These are phyloP conservation scores for Hecatera dysodea DNA, from an alignment of 2,888 invertebrate species.

Conservation along the genomic window DNA sequence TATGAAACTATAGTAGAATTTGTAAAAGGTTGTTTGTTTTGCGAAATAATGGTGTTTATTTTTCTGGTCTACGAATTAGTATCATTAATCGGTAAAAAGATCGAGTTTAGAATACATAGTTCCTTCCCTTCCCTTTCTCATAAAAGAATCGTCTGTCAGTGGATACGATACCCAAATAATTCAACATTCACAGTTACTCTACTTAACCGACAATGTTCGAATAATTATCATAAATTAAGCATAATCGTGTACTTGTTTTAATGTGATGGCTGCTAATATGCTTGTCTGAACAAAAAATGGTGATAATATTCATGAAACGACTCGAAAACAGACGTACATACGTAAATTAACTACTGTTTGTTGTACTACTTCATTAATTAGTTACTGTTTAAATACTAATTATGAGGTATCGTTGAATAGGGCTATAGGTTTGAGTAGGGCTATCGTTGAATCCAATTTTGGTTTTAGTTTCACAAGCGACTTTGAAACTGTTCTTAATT, in stretches of 20 bases:
- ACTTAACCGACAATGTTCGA: slow-evolving; percentile 72
- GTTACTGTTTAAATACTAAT: slow-evolving; percentile 48
- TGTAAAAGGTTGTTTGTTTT: too few relatives aligned
- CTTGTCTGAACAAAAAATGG: slow-evolving; percentile 65
- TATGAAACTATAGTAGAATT: too few relatives aligned
- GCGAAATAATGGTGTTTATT: too few relatives aligned
- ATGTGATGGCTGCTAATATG: slow-evolving; percentile 76
- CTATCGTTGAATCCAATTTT: not conserved
- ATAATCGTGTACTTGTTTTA: slow-evolving; percentile 76
- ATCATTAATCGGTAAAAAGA: not conserved
- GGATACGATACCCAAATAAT: slow-evolving; percentile 66
- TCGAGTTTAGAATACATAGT: not conserved
- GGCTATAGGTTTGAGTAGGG: slow-evolving; percentile 17
- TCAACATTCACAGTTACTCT: slow-evolving; percentile 74
- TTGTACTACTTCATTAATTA: slow-evolving; percentile 40
- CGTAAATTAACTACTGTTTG: slow-evolving; percentile 43
- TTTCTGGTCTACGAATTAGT: too few relatives aligned
- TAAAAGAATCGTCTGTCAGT: slow-evolving; percentile 33
- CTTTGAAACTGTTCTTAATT: too few relatives aligned
- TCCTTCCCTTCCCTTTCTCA: not conserved
- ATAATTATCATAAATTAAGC: slow-evolving; percentile 78
- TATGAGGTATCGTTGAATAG: slow-evolving; percentile 26
- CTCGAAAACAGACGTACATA: slow-evolving; percentile 31
- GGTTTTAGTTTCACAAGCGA: too few relatives aligned
- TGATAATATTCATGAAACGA: slow-evolving; percentile 51